phyloP scores from a whole-genome alignment of 2,797 vertebrate species.

The Nasua narica region DNA sequence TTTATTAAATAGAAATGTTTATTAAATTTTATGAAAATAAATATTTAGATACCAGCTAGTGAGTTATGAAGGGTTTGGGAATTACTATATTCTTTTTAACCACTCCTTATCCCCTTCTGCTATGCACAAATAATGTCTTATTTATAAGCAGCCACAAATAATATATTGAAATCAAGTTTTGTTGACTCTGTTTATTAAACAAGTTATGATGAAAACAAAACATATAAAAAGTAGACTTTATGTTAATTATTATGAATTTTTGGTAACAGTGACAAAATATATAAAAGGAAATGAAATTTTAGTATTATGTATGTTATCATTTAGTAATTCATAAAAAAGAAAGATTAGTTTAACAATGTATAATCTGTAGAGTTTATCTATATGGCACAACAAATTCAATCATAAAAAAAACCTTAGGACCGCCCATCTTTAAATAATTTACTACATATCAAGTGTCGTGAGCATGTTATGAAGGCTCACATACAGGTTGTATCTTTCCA shows the following conservation, averaged over 20 bases:
- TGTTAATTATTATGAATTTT: background rate
- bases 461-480: background rate
- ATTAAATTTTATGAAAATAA: background rate
- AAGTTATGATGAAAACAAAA: background rate
- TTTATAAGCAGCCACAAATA: background rate
- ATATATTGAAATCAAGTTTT: background rate
- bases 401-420: background rate
- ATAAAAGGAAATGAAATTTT: background rate
- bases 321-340: background rate
- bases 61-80: background rate
- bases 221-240: background rate
- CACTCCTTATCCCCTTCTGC: rapidly evolving
- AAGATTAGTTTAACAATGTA: background rate
- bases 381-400: background rate
- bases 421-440: background rate
- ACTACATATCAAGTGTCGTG: background rate
- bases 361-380: background rate
- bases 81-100: background rate
- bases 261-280: background rate
- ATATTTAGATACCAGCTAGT: background rate
- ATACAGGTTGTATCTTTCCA: background rate
- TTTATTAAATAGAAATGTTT: background rate
- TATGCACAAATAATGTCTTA: background rate
- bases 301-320: background rate
- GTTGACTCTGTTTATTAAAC: background rate